A percentile compares a stretch with the other conserved stretches of the same genome.
These are phyloP conservation scores for Astyanax mexicanus DNA, from an alignment of 2,797 vertebrate species.

Conservation along the genomic window DNA sequence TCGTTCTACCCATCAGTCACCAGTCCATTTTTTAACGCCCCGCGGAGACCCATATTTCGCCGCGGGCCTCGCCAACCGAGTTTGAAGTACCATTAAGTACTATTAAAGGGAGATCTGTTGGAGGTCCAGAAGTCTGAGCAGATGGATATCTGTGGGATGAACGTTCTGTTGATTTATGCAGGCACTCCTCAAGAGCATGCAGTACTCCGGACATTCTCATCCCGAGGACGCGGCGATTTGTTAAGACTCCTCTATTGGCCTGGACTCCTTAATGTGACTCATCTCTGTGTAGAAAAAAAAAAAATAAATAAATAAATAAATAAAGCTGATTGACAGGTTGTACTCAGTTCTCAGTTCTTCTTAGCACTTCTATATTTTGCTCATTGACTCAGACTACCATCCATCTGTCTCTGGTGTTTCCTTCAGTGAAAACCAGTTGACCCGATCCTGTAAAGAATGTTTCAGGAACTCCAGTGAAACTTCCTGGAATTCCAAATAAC, in stretches of 20 bases:
- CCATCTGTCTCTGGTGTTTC: too few species aligned
- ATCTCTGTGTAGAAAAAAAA: too few species aligned
- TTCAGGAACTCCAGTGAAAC: too few species aligned
- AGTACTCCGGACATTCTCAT: conserved; percentile 16
- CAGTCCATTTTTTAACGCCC: conserved; percentile 44
- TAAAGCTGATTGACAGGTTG: not conserved
- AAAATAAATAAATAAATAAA: too few species aligned
- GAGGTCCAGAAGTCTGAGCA: conserved; percentile 37
- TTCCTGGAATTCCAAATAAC: too few species aligned
- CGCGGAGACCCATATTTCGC: conserved; percentile 41
- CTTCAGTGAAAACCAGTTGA: too few species aligned
- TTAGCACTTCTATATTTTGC: not conserved
- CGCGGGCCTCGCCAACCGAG: conserved; percentile 7
- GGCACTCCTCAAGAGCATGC: conserved; percentile 31
- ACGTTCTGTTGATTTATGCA: conserved; percentile 56
- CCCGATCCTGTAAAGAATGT: too few species aligned
- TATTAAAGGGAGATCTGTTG: conserved; percentile 49
- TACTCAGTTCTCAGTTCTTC: not conserved
- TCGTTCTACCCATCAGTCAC: conserved; percentile 51
- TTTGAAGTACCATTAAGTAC: conserved; percentile 25
- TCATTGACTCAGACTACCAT: too few species aligned
- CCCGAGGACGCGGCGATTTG: conserved; percentile 27
- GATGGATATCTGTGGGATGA: conserved; percentile 54
- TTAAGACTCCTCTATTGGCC: conserved; percentile 32
- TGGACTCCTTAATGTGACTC: not conserved